Conservation (phyloP, 2,113 vertebrate genomes). For the Poecile atricapillus region DNA sequence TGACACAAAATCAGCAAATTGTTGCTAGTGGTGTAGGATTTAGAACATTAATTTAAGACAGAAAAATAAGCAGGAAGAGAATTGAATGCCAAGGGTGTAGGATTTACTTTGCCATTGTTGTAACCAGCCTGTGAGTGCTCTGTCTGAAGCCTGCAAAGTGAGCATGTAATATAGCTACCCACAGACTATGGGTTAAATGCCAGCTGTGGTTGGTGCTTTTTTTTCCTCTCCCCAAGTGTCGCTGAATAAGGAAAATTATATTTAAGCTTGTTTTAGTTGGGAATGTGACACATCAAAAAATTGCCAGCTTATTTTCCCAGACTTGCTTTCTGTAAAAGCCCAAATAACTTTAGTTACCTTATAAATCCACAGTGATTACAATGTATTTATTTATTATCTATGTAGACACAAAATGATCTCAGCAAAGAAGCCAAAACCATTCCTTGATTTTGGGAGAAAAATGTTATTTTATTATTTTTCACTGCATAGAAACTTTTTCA, state of each 20-base stretch:
- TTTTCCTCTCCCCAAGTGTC: background rate
- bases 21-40: background rate
- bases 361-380: conserved; percentile 22
- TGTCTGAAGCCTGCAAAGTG: background rate
- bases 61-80: conserved; percentile 11
- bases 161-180: background rate
- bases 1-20: background rate
- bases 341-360: background rate
- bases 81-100: background rate
- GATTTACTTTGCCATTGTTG: conserved; percentile 3
- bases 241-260: conserved; percentile 11
- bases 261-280: conserved; percentile 37
- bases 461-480: background rate
- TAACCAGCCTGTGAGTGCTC: background rate
- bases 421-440: background rate
- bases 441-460: background rate
- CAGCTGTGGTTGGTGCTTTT: background rate
- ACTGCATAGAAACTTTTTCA: background rate
- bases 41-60: background rate
- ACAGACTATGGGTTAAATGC: background rate
- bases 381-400: conserved; percentile 24
- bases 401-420: background rate
- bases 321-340: background rate
- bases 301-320: conserved; percentile 13
- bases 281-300: background rate